Conservation (phyloP, 2,113 vertebrate genomes). For the Arenaria interpres region DNA sequence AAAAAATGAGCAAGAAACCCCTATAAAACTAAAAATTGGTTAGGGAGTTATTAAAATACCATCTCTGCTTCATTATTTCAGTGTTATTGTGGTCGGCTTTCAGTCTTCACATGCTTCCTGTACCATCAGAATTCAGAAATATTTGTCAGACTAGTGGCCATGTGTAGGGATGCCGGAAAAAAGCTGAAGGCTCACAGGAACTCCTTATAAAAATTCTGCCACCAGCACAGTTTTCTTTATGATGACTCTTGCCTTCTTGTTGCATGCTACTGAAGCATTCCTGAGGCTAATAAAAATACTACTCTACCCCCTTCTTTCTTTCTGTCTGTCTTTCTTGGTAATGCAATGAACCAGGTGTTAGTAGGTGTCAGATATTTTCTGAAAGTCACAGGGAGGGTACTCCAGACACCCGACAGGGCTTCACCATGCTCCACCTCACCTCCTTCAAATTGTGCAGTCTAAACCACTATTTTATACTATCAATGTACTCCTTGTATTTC, state of each 20-base stretch:
- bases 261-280: not conserved
- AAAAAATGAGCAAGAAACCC: not conserved
- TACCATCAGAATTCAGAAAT: not conserved
- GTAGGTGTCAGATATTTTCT: not conserved
- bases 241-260: not conserved
- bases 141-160: not conserved
- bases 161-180: not conserved
- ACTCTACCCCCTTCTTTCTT: not conserved
- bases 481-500: not conserved
- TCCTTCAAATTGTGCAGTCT: not conserved
- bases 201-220: not conserved
- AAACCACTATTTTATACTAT: not conserved
- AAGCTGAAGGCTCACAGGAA: not conserved
- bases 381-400: not conserved
- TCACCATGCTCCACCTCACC: not conserved
- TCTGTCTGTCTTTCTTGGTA: too few relatives aligned
- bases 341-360: not conserved
- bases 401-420: not conserved
- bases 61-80: constrained; percentile 2
- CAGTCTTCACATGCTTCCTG: not conserved
- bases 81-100: not conserved
- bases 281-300: not conserved
- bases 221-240: not conserved
- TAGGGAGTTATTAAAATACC: constrained; percentile 24
- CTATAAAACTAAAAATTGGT: not conserved